Evolutionary conservation across 2,888 invertebrate species (phyloP), one percentile per base, ranked within the genome.

Genomic region (Tinea trinotella): DNA sequence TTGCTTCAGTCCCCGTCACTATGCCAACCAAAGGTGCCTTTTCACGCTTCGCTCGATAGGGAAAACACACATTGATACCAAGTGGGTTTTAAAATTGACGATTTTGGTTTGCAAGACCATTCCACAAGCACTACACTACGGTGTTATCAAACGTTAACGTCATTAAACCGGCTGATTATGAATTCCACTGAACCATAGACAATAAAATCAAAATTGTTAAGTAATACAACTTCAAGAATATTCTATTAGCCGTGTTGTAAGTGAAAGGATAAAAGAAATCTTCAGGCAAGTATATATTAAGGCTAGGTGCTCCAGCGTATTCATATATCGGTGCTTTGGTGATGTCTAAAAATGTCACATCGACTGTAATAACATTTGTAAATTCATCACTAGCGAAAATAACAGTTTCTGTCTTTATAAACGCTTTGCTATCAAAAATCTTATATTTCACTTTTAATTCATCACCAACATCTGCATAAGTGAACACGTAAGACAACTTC

Each of bases 231-330:
- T 19, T 24, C 1, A 35, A 4, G 19, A 7, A 5, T 12, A 36
- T 12, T 36, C 18, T 30, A 22, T 15, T 34, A 4, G 13, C 44
- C 2, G 6, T 62, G 59, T 70, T 81, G 24, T 72, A 71, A 54
- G 87, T 71, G 61, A 90, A 90, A 1, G 93, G 93, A 65, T 92
- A 91, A 70, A 93, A 93, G 68, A 93, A 93, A 69, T 93, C 91
- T 59, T 87, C 85, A 1, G 93, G 92, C 54, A 93, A 78, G 68
- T 88, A 85, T 56, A 92, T 86, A 62, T 90, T 88, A 55, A 92
- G 80, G 57, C 89, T 87, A 13, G 92, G 92, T 56, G 89, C 87
- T 55, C 88, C 88, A 6, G 90, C 90, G 60, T 75, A 75, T 58
- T 78, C 70, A 18, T 66, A 62, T 19, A 64, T 59, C 44, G 66